Conservation (phyloP, 1,140 invertebrate genomes). For the Belonocnema kinseyi region DNA sequence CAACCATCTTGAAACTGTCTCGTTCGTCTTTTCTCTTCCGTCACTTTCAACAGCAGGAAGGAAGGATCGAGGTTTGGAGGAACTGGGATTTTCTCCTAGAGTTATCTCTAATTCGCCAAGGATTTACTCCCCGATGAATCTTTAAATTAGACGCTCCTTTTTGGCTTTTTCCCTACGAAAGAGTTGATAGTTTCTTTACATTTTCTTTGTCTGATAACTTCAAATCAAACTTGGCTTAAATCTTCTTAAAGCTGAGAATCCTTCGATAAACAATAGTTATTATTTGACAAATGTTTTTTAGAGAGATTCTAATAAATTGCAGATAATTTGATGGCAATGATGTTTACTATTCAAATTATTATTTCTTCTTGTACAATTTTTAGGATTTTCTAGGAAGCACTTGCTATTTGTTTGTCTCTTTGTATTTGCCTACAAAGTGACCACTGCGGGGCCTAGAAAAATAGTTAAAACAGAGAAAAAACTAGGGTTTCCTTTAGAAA, state of each 20-base stretch:
- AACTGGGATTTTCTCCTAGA: constrained; percentile 72
- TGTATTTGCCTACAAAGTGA: too few species aligned
- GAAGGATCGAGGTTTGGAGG: constrained; percentile 59
- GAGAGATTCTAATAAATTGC: too few species aligned
- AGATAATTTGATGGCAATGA: too few species aligned
- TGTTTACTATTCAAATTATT: too few species aligned
- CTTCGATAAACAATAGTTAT: background rate
- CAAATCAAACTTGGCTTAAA: too few species aligned
- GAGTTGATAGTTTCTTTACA: constrained; percentile 41
- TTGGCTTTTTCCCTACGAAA: constrained; percentile 42
- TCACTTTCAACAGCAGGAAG: constrained; percentile 36
- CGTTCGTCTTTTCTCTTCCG: constrained; percentile 44
- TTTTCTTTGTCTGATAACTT: constrained; percentile 39
- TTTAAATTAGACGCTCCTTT: constrained; percentile 75
- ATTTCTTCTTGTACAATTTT: too few species aligned
- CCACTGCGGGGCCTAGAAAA: too few species aligned
- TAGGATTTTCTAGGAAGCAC: too few species aligned
- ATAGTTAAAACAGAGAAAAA: too few species aligned
- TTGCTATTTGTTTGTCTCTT: too few species aligned
- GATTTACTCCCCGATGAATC: constrained; percentile 77
- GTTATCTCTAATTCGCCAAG: constrained; percentile 78
- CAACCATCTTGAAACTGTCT: constrained; percentile 57
- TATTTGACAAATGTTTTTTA: background rate
- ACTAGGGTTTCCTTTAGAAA: too few species aligned
- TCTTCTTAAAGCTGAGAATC: background rate